phyloP scores from a whole-genome alignment of 2,113 vertebrate species.

The Macaca mulatta region DNA sequence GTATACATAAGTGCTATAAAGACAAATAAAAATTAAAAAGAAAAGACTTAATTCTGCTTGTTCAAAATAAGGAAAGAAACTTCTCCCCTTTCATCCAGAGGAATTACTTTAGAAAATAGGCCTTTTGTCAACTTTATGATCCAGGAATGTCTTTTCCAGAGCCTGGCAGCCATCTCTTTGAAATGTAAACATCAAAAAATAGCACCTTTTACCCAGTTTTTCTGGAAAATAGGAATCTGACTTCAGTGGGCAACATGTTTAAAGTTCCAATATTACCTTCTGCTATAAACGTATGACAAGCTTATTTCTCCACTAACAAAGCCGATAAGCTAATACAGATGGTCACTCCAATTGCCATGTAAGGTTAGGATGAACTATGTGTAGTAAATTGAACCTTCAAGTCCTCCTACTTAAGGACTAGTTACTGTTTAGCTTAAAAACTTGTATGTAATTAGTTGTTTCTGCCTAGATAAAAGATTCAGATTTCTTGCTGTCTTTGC shows the following conservation, averaged over 20 bases:
- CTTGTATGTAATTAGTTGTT: rapidly evolving
- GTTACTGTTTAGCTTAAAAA: background rate
- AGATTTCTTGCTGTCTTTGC: background rate
- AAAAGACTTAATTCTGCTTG: background rate
- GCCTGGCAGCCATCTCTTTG: background rate
- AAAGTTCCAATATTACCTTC: background rate
- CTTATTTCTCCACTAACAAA: background rate
- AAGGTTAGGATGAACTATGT: background rate
- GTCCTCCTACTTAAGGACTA: background rate
- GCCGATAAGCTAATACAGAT: background rate
- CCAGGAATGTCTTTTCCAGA: background rate
- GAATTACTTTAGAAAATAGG: background rate
- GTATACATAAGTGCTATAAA: background rate
- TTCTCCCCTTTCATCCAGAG: background rate
- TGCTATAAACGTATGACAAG: background rate
- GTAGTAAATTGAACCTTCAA: background rate
- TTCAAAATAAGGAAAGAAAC: background rate
- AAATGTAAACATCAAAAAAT: background rate
- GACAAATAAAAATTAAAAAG: background rate
- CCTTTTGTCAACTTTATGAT: background rate
- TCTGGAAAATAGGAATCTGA: background rate
- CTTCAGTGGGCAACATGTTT: background rate
- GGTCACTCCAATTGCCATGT: background rate
- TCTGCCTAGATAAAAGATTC: background rate
- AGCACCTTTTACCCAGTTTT: background rate